Evolutionary conservation across 2,888 invertebrate genomes (phyloP).

Genomic region (Meta bourneti): DNA sequence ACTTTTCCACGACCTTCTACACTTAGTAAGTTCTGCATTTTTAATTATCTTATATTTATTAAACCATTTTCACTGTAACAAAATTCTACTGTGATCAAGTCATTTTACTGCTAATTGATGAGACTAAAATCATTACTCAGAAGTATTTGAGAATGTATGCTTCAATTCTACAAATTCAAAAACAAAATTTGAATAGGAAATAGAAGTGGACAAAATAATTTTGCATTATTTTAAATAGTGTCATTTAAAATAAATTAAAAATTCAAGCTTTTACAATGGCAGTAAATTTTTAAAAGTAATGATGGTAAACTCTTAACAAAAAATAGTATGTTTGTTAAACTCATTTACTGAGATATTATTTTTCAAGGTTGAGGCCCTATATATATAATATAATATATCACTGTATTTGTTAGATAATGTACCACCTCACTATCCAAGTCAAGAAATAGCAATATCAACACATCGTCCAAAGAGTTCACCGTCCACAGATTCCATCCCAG

Average conservation of each 20-base stretch:
- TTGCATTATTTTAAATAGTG: no score
- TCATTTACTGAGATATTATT: background rate
- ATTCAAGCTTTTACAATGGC: no score
- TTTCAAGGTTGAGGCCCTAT: background rate
- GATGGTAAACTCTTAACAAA: background rate
- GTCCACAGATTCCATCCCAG: slow-evolving; percentile 77
- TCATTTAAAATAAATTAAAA: no score
- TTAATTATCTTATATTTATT: no score
- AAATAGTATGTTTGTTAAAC: background rate
- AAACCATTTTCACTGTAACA: no score
- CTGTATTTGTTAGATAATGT: slow-evolving; percentile 29
- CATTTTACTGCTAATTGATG: no score
- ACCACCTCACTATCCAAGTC: slow-evolving; percentile 74
- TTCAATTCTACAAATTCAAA: no score
- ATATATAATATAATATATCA: background rate
- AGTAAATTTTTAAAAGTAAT: background rate
- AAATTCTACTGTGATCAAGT: no score
- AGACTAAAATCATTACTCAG: no score
- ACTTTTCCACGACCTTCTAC: slow-evolving; percentile 72
- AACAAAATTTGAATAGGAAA: no score
- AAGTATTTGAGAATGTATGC: no score
- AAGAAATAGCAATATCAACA: slow-evolving; percentile 78
- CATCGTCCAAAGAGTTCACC: slow-evolving; percentile 77
- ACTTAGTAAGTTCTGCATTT: slow-evolving; percentile 42
- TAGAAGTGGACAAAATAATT: no score